phyloP scores from a whole-genome alignment of 2,113 vertebrate species.

The Sebastes fasciatus region DNA sequence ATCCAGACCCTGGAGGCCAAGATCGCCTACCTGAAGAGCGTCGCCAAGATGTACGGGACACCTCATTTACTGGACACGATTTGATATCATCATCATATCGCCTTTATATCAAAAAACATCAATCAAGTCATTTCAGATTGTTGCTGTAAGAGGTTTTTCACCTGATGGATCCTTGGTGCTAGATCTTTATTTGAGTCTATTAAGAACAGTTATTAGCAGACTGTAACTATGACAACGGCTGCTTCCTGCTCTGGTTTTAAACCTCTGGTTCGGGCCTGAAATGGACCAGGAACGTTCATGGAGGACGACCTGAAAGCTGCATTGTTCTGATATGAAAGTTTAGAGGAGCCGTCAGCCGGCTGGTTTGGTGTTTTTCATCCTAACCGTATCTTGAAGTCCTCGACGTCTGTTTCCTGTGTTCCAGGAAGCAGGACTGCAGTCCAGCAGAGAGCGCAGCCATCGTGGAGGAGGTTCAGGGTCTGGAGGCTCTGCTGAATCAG shows the following conservation, averaged over 20 bases:
- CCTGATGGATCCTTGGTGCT: background rate
- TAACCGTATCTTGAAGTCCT: background rate
- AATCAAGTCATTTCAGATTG: too few relatives aligned
- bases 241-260: background rate
- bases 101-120: too few relatives aligned
- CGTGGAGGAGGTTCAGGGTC: conserved; percentile 82
- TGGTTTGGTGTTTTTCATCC: background rate
- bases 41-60: conserved; percentile 84
- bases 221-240: background rate
- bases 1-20: conserved; percentile 86
- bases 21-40: conserved; percentile 86
- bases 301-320: too few relatives aligned
- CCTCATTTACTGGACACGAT: background rate
- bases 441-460: conserved; percentile 86
- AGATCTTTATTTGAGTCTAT: background rate
- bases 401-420: background rate
- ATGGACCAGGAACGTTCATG: too few relatives aligned
- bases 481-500: conserved; percentile 84
- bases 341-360: too few relatives aligned
- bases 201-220: background rate
- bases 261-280: too few relatives aligned
- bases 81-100: background rate
- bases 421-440: conserved; percentile 87
- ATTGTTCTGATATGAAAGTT: too few relatives aligned
- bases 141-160: background rate